Evolutionary conservation across 2,113 vertebrate species (phyloP), one percentile per base, ranked within the genome.

Genomic region (Shinisaurus crocodilurus): DNA sequence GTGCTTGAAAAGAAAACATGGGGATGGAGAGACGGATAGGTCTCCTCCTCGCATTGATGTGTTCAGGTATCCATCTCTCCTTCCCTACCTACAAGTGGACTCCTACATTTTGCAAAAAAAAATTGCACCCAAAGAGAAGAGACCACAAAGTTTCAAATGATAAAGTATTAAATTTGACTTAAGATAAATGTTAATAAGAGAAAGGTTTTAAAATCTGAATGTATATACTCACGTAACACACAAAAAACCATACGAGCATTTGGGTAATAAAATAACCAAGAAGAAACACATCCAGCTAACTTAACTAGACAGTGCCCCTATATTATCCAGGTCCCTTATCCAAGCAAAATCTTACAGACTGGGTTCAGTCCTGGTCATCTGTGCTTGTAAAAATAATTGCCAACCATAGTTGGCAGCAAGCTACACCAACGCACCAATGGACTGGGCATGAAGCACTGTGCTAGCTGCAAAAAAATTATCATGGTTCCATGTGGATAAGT

Each of bases 31-130:
- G 15, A 15, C 3, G 34, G n/a, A 37, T 15, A 18, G n/a, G 70
- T n/a, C n/a, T 25, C 13, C 32, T 72, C 1, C 70, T 74, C n/a
- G 4, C n/a, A 3, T 37, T 16, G 15, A 3, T 63, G 16, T 20
- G 20, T 63, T 20, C 60, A 63, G 60, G 60, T 63, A 16, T 63
- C 60, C 60, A 63, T 63, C 20, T 60, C 57, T 60, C 2, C 70
- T 72, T 72, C 10, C 34, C 34, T n/a, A 0, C 13, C 70, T 74
- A 10, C 70, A 74, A 74, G 70, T 13, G 34, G n/a, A 37, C 15
- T 1, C 34, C 85, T 92, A 70, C 80, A 76, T 88, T 70, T 93
- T 82, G 82, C 82, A 90, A 72, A n/a, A n/a, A n/a, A n/a, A n/a
- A n/a, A n/a, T 32, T 13, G 32, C 10, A 72, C 70, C 54, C 54